Evolutionary conservation across 2,888 invertebrate genomes (phyloP), one percentile per base, ranked within the genome.

Genomic region (Acanthacorydalis orientalis): DNA sequence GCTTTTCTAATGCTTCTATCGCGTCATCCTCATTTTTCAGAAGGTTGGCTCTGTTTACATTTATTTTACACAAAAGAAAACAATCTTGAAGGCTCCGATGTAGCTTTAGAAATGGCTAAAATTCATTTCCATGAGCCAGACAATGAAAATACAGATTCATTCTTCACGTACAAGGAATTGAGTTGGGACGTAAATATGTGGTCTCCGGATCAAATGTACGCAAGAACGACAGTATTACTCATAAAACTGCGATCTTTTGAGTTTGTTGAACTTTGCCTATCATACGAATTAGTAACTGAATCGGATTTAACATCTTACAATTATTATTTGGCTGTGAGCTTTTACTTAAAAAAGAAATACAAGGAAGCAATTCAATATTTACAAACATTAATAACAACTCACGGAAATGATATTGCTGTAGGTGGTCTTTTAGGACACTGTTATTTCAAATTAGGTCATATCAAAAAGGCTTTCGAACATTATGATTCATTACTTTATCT

Each of bases 31-130:
- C 53, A 51, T 35, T 66, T 63, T 61, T 42, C 59, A 3, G 62
- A 63, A 58, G 59, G 58, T 32, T 66, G 66, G 65, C 59, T 57
- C 7, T 51, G 59, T 7, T 52, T 65, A 8, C 60, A 62, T 47
- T 40, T 64, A 39, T 63, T 62, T 52, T 64, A 64, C 49, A 50
- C 57, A 48, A 55, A 57, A 48, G 53, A 49, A n/a, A 52, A 54
- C 2, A 59, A 60, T 46, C 43, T 45, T 14, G 61, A 59, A 50
- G 64, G 64, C 9, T 59, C 59, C 53, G 63, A 62, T 47, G 53
- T 60, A 44, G 56, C 59, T 2, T 47, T 56, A 46, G 61, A 60
- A 47, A 63, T 59, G 59, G 60, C 57, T 1, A 55, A 55, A 38
- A 61, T 60, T 50, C 57, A 55, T 50, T 44, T 23, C 7, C 47